Evolutionary conservation across 1,140 invertebrate genomes (phyloP).

Genomic region (Triops cancriformis): DNA sequence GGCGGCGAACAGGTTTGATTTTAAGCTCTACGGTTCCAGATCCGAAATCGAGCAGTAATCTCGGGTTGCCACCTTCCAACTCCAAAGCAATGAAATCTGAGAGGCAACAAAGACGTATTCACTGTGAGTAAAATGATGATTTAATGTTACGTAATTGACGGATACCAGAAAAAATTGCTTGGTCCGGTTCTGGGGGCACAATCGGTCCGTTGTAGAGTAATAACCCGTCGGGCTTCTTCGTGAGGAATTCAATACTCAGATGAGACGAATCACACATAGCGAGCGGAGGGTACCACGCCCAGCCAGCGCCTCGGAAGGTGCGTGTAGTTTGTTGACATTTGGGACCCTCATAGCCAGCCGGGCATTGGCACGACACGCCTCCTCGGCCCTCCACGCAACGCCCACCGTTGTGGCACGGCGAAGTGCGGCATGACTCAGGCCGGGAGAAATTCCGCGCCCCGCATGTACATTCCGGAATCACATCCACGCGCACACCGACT

Average conservation of each 20-base stretch:
- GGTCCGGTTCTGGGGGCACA: constrained; percentile 77
- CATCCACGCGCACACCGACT: constrained; percentile 81
- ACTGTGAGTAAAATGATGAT: neutral
- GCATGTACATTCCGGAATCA: constrained; percentile 82
- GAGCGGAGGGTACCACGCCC: constrained; percentile 91
- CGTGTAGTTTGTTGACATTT: constrained; percentile 91
- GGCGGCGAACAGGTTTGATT: constrained; percentile 68
- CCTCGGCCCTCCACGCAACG: constrained; percentile 80
- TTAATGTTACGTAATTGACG: neutral
- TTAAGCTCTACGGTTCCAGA: constrained; percentile 82
- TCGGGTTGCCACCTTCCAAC: constrained; percentile 78
- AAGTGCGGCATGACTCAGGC: constrained; percentile 76
- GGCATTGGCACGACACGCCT: constrained; percentile 80
- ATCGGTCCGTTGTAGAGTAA: constrained; percentile 95
- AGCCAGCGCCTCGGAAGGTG: constrained; percentile 83
- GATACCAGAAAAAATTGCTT: constrained; percentile 67
- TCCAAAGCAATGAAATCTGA: constrained; percentile 87
- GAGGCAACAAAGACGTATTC: constrained; percentile 24
- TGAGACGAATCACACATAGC: constrained; percentile 94
- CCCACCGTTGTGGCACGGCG: constrained; percentile 89
- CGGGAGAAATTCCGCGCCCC: constrained; percentile 83
- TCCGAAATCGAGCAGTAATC: constrained; percentile 87
- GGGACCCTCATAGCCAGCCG: constrained; percentile 81
- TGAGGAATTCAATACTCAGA: constrained; percentile 90
- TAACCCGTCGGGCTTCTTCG: constrained; percentile 78